phyloP scores from a whole-genome alignment of 2,113 vertebrate species.

The Spermophilus dauricus region DNA sequence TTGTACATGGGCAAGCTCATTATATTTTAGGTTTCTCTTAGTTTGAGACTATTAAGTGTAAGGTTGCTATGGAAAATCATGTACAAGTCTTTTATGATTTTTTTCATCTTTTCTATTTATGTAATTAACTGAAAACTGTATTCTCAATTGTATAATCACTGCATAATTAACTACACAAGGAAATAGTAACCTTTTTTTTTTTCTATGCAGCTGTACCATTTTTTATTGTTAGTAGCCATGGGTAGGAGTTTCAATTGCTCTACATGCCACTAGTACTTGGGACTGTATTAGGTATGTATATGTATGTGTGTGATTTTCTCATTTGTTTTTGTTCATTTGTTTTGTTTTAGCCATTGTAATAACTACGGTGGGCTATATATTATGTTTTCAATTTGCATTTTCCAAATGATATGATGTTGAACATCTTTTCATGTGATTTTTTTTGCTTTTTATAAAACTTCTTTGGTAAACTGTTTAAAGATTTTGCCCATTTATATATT shows the following conservation, averaged over 20 bases:
- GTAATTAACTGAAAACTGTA: neutral
- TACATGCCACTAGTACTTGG: neutral
- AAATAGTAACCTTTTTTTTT: neutral
- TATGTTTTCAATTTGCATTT: neutral
- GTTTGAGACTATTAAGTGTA: neutral
- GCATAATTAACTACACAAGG: neutral
- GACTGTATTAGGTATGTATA: neutral
- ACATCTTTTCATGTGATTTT: neutral
- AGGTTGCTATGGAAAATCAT: neutral
- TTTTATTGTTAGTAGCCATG: neutral
- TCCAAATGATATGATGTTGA: neutral
- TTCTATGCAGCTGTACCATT: neutral
- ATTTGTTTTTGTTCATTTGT: neutral
- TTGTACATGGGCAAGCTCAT: neutral
- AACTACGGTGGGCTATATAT: neutral
- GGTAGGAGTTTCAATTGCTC: neutral
- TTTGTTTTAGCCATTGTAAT: neutral
- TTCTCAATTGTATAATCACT: neutral
- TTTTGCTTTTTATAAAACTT: neutral
- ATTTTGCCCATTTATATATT: neutral
- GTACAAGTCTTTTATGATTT: neutral
- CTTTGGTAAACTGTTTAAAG: neutral
- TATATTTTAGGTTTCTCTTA: neutral
- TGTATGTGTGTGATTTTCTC: too few species aligned
- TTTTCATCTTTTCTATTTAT: neutral